phyloP scores from a whole-genome alignment of 92 coral and sea anemone species.

The Porites cylindrica region DNA sequence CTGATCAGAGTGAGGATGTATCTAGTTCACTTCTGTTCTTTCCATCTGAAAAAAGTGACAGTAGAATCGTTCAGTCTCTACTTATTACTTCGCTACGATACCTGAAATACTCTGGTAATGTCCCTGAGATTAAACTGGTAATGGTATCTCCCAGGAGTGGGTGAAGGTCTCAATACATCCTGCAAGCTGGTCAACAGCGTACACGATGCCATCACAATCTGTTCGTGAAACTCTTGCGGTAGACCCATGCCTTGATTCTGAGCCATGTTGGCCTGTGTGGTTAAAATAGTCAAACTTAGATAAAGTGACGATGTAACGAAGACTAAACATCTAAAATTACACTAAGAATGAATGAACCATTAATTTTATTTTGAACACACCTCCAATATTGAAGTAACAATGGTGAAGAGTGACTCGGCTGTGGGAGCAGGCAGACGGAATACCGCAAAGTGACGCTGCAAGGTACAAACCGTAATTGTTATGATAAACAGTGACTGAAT shows the following conservation, averaged over 20 bases:
- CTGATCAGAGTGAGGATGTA: too few relatives aligned
- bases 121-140: slow-evolving; percentile 91
- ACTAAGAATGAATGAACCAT: too few relatives aligned
- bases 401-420: slow-evolving; percentile 84
- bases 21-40: too few relatives aligned
- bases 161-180: slow-evolving; percentile 89
- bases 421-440: slow-evolving; percentile 82
- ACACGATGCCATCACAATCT: slow-evolving; percentile 93
- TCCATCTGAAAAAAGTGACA: too few relatives aligned
- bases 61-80: too few relatives aligned
- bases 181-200: slow-evolving; percentile 75
- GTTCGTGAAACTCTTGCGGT: slow-evolving; percentile 96
- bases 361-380: slow-evolving; percentile 39
- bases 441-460: slow-evolving; percentile 97
- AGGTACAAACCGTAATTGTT: neutral
- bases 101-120: slow-evolving; percentile 91
- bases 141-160: slow-evolving; percentile 96
- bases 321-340: neutral
- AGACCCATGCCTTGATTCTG: slow-evolving; percentile 99
- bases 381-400: slow-evolving; percentile 92
- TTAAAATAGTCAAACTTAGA: neutral
- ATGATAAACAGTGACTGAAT: too few relatives aligned
- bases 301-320: neutral
- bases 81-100: neutral
- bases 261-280: slow-evolving; percentile 93